phyloP scores from a whole-genome alignment of 2,888 invertebrate genomes.

The Catocala sponsa region DNA sequence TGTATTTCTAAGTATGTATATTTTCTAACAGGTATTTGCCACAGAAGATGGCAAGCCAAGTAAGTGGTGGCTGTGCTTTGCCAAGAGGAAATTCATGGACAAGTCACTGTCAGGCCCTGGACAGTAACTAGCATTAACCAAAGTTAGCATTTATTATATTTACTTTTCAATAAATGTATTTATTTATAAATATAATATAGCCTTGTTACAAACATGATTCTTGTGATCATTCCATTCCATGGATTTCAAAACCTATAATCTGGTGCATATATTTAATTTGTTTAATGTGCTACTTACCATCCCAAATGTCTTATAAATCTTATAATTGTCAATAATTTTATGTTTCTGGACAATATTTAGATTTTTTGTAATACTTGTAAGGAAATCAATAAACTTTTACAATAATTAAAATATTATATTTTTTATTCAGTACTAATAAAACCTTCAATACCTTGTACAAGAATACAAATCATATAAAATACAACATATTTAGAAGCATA shows the following conservation, averaged over 20 bases:
- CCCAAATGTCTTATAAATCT: background rate
- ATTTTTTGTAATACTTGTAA: constrained; percentile 21
- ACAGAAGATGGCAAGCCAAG: constrained; percentile 97
- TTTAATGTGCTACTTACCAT: constrained; percentile 21
- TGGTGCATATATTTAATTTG: constrained; percentile 21
- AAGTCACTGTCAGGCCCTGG: constrained; percentile 97
- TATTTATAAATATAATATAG: no score
- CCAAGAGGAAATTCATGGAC: constrained; percentile 99
- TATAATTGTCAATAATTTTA: constrained; percentile 9
- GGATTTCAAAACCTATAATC: constrained; percentile 8
- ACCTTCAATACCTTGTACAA: background rate
- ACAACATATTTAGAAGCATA: no score
- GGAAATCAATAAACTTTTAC: constrained; percentile 36
- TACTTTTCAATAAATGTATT: no score
- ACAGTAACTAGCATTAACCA: constrained; percentile 82
- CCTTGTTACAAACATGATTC: background rate
- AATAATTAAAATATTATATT: constrained; percentile 19
- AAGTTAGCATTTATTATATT: constrained; percentile 25
- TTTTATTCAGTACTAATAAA: constrained; percentile 25
- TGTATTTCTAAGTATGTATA: no score
- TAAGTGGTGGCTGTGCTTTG: constrained; percentile 99
- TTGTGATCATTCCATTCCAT: constrained; percentile 23
- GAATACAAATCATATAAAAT: background rate
- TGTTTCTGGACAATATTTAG: constrained; percentile 22
- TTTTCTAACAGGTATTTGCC: constrained; percentile 89